These are phyloP conservation scores for Sycobia sp. DNA, from an alignment of 1,140 invertebrate species.

Conservation along the genomic window DNA sequence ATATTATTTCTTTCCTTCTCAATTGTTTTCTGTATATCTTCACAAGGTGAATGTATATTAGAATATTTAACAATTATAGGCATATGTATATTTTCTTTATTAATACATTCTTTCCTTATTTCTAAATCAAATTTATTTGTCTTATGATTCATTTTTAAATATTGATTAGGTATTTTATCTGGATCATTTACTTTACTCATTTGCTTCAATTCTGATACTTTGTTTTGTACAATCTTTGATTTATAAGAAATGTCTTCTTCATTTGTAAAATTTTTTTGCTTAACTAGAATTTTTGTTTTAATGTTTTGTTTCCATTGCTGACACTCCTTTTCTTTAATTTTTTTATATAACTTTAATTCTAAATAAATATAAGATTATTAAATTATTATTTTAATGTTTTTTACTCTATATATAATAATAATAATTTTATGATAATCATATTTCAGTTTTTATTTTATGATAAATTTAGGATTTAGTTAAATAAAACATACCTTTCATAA, in stretches of 20 bases:
- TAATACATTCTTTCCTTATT: background rate
- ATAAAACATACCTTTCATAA: constrained; percentile 55
- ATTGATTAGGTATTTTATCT: background rate
- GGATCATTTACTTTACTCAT: background rate
- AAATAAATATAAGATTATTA: background rate
- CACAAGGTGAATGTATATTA: background rate
- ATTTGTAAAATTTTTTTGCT: constrained; percentile 37
- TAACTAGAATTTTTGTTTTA: constrained; percentile 46
- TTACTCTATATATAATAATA: background rate
- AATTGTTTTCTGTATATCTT: background rate
- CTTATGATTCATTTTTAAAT: background rate
- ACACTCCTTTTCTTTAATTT: constrained; percentile 51
- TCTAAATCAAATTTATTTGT: background rate
- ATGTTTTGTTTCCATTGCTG: constrained; percentile 49
- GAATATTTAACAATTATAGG: background rate
- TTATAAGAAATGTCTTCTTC: constrained; percentile 1
- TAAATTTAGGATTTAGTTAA: background rate
- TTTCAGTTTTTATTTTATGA: background rate
- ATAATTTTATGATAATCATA: background rate
- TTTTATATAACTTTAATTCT: constrained; percentile 56
- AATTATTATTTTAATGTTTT: background rate
- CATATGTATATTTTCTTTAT: background rate
- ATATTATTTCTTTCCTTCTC: constrained; percentile 7
- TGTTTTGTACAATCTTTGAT: constrained; percentile 2
- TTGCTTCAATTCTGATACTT: background rate